Conservation (phyloP, 2,113 vertebrate genomes). For the Epinephelus moara region DNA sequence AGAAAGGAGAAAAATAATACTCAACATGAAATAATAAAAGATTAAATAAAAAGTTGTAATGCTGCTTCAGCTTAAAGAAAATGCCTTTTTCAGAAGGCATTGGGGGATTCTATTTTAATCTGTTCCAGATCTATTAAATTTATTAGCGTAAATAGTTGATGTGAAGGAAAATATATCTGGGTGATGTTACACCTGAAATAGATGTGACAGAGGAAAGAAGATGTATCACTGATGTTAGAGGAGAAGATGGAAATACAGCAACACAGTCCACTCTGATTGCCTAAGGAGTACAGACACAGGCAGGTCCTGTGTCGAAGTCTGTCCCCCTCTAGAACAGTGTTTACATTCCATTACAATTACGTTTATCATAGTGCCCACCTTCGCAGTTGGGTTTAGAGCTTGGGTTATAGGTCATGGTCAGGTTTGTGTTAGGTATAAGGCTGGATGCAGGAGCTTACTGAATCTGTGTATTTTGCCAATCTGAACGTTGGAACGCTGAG, state of each 20-base stretch:
- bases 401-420: too few species aligned
- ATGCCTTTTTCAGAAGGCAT: slow-evolving; percentile 9
- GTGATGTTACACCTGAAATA: not conserved
- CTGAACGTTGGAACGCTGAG: too few species aligned
- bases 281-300: too few species aligned
- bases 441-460: too few species aligned
- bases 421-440: too few species aligned
- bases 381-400: too few species aligned
- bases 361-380: too few species aligned
- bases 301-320: too few species aligned
- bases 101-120: too few species aligned
- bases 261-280: not conserved
- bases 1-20: not conserved
- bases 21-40: not conserved
- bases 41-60: not conserved
- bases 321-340: too few species aligned
- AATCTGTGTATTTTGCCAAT: too few species aligned
- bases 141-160: not conserved
- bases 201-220: not conserved
- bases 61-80: not conserved
- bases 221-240: not conserved
- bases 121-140: not conserved
- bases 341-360: too few species aligned
- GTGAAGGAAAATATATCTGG: not conserved
- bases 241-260: not conserved